Evolutionary conservation across 2,888 invertebrate genomes (phyloP).

Genomic region (Drosophila borealis): DNA sequence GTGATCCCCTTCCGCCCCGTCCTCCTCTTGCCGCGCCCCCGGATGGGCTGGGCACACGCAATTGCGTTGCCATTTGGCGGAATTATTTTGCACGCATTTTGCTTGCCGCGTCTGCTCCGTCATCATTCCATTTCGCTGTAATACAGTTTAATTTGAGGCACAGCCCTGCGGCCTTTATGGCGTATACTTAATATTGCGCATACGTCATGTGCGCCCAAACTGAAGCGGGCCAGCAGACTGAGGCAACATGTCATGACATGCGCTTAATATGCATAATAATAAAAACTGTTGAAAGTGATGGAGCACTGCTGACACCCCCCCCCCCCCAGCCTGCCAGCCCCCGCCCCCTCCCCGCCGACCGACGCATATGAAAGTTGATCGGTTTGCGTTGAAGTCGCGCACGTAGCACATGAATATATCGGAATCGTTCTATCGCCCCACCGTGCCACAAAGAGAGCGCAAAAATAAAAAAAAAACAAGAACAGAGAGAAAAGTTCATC

Average conservation of each 20-base stretch:
- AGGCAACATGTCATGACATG: conserved; percentile 64
- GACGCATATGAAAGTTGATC: conserved; percentile 28
- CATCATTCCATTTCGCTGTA: conserved; percentile 20
- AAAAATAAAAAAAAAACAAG: too few relatives aligned
- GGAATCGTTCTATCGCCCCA: background rate
- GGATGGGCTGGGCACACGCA: conserved; percentile 30
- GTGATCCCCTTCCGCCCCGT: conserved; percentile 12
- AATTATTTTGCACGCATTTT: conserved; percentile 4
- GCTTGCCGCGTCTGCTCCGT: too few relatives aligned
- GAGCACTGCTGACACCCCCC: conserved; percentile 9
- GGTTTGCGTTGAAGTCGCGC: conserved; percentile 46
- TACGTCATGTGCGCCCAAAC: conserved; percentile 62
- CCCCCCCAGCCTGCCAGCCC: too few relatives aligned
- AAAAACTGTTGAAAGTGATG: conserved; percentile 69
- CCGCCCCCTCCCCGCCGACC: background rate
- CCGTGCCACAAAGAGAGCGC: conserved; percentile 7
- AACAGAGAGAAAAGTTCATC: conserved; percentile 53
- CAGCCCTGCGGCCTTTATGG: conserved; percentile 27
- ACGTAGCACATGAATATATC: conserved; percentile 33
- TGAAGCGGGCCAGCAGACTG: background rate
- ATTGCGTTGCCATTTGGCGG: conserved; percentile 56
- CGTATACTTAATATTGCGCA: conserved; percentile 70
- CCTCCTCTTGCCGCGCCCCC: background rate
- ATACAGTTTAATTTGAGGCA: conserved; percentile 65
- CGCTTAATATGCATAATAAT: conserved; percentile 77